Conservation (phyloP, 2,888 invertebrate genomes). For the Pseudococcus viburni region DNA sequence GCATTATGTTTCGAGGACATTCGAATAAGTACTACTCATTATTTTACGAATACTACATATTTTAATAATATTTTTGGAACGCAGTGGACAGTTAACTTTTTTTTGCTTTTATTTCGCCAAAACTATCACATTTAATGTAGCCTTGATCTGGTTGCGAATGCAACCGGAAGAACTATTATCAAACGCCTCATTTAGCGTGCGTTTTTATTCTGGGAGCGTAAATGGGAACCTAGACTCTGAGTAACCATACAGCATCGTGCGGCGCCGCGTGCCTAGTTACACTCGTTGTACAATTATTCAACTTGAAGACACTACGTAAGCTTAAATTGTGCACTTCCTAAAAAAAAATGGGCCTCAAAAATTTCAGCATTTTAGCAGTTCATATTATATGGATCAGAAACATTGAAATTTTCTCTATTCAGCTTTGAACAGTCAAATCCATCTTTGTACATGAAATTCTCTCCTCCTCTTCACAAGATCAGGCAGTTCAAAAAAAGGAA, state of each 20-base stretch:
- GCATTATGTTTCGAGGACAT: not conserved
- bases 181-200: not conserved
- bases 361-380: no score
- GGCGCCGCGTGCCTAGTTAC: not conserved
- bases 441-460: no score
- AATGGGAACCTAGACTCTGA: not conserved
- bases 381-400: no score
- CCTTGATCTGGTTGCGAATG: constrained; percentile 42
- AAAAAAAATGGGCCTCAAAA: no score
- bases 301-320: not conserved
- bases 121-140: not conserved
- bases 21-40: not conserved
- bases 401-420: no score
- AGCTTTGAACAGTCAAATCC: no score
- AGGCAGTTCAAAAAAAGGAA: no score
- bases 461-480: no score
- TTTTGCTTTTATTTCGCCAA: constrained; percentile 14
- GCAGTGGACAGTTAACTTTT: constrained; percentile 2
- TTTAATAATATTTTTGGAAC: constrained; percentile 37
- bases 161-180: constrained; percentile 54
- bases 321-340: no score
- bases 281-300: not conserved
- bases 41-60: not conserved
- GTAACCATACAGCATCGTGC: not conserved
- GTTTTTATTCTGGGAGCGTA: constrained; percentile 2